Evolutionary conservation across 2,888 invertebrate genomes (phyloP).

Genomic region (Crossocerus cetratus): DNA sequence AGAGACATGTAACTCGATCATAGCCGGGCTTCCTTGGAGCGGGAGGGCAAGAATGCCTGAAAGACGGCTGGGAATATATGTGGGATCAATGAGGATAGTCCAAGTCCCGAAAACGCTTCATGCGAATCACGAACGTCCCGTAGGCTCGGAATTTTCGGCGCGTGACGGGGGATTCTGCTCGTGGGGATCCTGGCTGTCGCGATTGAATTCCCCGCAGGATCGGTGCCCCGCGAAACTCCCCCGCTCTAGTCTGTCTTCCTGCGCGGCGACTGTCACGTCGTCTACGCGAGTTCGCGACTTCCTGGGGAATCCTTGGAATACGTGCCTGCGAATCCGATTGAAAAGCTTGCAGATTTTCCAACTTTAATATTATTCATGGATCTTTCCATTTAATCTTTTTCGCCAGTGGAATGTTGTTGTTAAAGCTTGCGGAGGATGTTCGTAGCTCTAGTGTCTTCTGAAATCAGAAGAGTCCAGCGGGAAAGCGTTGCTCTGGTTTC

Average conservation of each 20-base stretch:
- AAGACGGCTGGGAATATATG: slow-evolving; percentile 22
- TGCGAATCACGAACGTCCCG: slow-evolving; percentile 28
- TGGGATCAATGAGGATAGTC: slow-evolving; percentile 31
- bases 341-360: no score
- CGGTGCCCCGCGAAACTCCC: slow-evolving; percentile 26
- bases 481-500: slow-evolving; percentile 15
- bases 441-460: background rate
- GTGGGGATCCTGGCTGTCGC: background rate
- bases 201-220: slow-evolving; percentile 23
- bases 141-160: slow-evolving; percentile 11
- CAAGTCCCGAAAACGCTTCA: slow-evolving; percentile 10
- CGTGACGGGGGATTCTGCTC: background rate
- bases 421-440: no score
- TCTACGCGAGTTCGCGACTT: slow-evolving; percentile 12
- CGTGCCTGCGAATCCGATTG: slow-evolving; percentile 5
- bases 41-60: slow-evolving; percentile 5
- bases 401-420: no score
- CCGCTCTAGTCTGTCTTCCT: slow-evolving; percentile 15
- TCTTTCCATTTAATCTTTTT: no score
- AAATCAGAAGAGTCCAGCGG: slow-evolving; percentile 4
- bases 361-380: no score
- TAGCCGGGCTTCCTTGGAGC: background rate
- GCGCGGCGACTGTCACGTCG: slow-evolving; percentile 17
- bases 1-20: background rate
- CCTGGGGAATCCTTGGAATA: background rate